Percentiles rank a stretch among this genome's conserved stretches.
phyloP scores from a whole-genome alignment of 2,888 invertebrate genomes.

The Helicoverpa assulta region DNA sequence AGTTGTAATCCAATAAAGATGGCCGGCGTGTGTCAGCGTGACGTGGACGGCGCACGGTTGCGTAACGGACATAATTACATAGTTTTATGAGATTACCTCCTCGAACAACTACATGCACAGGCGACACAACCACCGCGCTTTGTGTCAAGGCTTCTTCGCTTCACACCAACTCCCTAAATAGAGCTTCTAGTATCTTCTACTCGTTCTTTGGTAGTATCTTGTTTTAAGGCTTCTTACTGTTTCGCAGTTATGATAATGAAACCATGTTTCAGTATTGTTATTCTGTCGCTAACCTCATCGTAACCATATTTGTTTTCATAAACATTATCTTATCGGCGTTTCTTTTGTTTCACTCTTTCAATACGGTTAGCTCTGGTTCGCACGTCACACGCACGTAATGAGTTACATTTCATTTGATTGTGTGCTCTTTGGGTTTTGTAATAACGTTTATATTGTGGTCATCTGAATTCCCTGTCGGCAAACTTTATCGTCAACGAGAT shows the following conservation, averaged over 20 bases:
- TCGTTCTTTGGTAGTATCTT: constrained; percentile 4
- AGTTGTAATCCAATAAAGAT: constrained; percentile 75
- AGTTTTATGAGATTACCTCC: constrained; percentile 70
- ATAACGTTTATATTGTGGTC: constrained; percentile 56
- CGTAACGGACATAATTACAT: constrained; percentile 68
- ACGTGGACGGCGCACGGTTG: constrained; percentile 55
- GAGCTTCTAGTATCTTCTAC: constrained; percentile 33
- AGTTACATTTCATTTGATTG: constrained; percentile 50
- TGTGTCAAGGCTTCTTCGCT: constrained; percentile 57
- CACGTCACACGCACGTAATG: constrained; percentile 58
- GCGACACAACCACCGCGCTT: constrained; percentile 27
- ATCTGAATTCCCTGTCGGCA: constrained; percentile 28
- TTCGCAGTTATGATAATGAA: constrained; percentile 42
- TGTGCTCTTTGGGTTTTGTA: constrained; percentile 54
- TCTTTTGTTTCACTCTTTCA: constrained; percentile 71
- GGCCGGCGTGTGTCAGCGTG: constrained; percentile 52
- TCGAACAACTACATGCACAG: constrained; percentile 45
- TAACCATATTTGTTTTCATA: constrained; percentile 69
- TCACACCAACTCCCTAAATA: constrained; percentile 28
- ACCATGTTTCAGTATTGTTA: constrained; percentile 41
- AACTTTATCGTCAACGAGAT: constrained; percentile 46
- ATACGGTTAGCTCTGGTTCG: constrained; percentile 57
- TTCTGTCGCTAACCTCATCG: constrained; percentile 52
- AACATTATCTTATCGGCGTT: constrained; percentile 70
- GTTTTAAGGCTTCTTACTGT: constrained; percentile 17